Base-by-base conservation (phyloP, 2,888 invertebrate species). In the Acronicta aceris region DNA sequence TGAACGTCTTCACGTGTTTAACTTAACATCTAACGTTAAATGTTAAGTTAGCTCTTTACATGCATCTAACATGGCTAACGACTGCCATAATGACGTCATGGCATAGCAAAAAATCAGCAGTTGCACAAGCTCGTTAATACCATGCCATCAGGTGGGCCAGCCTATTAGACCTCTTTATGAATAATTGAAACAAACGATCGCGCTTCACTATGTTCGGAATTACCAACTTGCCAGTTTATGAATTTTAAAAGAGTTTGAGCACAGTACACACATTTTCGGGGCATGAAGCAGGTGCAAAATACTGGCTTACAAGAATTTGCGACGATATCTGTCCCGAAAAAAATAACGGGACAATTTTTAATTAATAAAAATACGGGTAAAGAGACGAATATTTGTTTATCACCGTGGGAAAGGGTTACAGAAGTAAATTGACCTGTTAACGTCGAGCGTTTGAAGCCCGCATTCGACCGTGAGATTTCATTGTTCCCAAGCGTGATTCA, bases 351-450 rank as follows among this genome's bases (percentile, higher is more conserved):
- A 73, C 46, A 59, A 12, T 64, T 72, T 73, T 79, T 79, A 85
- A 85, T 86, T 83, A 81, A 74, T 80, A 59, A 73, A 70, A 76
- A 79, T 76, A 75, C 72, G 74, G 74, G 61, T 71, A 83, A 85
- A 84, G 74, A 81, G 72, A 74, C 71, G 78, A 83, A 84, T 82
- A 83, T 82, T 85, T 85, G 87, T 87, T 88, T 90, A 91, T 91
- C 89, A 88, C 74, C 91, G 91, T 92, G 92, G 92, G 92, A 92
- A 91, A 89, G 87, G 87, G 87, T 88, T 74, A 85, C 84, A 83
- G 81, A 84, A 87, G 90, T 90, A 90, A 91, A 93, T 93, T 93
- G 94, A 92, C 90, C 89, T 91, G 92, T 92, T 91, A 91, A 87
- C 81, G 87, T 87, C 82, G 85, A 79, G 82, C 83, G 86, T 86